phyloP scores from a whole-genome alignment of 2,113 vertebrate genomes.

The Donacobius atricapilla region DNA sequence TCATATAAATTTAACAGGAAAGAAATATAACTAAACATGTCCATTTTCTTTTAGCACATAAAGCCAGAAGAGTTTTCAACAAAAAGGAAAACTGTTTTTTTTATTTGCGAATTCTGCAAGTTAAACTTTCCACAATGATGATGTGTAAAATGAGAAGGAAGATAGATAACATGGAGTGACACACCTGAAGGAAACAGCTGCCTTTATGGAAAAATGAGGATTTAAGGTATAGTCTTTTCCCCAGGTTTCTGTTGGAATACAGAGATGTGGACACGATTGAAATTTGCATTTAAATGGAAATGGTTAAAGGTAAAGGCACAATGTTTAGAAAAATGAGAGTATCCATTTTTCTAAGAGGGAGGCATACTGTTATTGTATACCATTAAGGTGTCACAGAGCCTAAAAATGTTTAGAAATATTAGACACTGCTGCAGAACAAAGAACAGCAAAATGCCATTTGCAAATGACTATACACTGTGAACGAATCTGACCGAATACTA shows the following conservation, averaged over 20 bases:
- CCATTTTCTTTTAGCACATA: background rate
- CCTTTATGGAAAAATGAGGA: constrained; percentile 58
- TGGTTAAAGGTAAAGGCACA: constrained; percentile 76
- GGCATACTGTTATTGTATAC: constrained; percentile 70
- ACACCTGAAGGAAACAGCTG: constrained; percentile 32
- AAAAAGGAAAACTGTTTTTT: background rate
- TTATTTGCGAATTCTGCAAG: constrained; percentile 21
- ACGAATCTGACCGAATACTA: constrained; percentile 43
- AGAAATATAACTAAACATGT: background rate
- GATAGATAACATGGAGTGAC: constrained; percentile 8
- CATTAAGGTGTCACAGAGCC: constrained; percentile 77
- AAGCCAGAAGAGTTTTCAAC: background rate
- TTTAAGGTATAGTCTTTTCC: constrained; percentile 65
- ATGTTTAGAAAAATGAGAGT: constrained; percentile 80
- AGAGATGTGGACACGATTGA: constrained; percentile 78
- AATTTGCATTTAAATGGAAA: constrained; percentile 85
- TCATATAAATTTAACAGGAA: constrained; percentile 3
- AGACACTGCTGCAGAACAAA: constrained; percentile 49
- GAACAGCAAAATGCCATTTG: constrained; percentile 63
- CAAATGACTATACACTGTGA: constrained; percentile 66
- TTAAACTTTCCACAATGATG: constrained; percentile 22
- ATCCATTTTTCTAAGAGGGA: constrained; percentile 80
- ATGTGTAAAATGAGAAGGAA: constrained; percentile 36
- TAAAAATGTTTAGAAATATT: constrained; percentile 80
- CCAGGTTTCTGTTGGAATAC: constrained; percentile 40